Conservation (phyloP, 2,888 invertebrate genomes). For the Pristionchus japonicus region DNA sequence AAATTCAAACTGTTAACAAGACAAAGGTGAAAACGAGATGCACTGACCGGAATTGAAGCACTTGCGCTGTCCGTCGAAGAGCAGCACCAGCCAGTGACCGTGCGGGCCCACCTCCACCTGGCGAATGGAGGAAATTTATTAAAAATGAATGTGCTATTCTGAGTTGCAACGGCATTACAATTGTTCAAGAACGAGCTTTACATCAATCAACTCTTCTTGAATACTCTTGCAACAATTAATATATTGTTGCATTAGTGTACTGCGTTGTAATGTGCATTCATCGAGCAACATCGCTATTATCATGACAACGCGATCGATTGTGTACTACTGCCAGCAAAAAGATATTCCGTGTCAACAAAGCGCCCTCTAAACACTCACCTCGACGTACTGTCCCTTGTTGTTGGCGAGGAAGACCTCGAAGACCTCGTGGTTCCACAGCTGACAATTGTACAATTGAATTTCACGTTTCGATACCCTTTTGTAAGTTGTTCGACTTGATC, state of each 20-base stretch:
- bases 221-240: not conserved
- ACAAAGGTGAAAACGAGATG: not conserved
- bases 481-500: not conserved
- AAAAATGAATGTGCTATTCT: too few species aligned
- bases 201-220: too few species aligned
- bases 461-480: not conserved
- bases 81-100: conserved; percentile 77
- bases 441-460: not conserved
- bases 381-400: conserved; percentile 77
- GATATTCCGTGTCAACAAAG: too few species aligned
- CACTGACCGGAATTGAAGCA: conserved; percentile 76
- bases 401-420: conserved; percentile 79
- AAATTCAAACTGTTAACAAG: not conserved
- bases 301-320: too few species aligned
- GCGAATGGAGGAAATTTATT: not conserved
- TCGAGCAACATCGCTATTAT: too few species aligned
- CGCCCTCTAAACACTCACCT: conserved; percentile 52
- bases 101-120: conserved; percentile 78
- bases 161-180: too few species aligned
- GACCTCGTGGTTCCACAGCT: conserved; percentile 76
- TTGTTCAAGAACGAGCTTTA: too few species aligned
- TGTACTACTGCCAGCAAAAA: too few species aligned
- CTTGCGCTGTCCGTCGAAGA: conserved; percentile 77
- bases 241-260: too few species aligned
- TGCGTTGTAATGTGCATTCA: too few species aligned